Base-by-base conservation (phyloP, 2,888 invertebrate genomes). In the Teleiodes luculella region DNA sequence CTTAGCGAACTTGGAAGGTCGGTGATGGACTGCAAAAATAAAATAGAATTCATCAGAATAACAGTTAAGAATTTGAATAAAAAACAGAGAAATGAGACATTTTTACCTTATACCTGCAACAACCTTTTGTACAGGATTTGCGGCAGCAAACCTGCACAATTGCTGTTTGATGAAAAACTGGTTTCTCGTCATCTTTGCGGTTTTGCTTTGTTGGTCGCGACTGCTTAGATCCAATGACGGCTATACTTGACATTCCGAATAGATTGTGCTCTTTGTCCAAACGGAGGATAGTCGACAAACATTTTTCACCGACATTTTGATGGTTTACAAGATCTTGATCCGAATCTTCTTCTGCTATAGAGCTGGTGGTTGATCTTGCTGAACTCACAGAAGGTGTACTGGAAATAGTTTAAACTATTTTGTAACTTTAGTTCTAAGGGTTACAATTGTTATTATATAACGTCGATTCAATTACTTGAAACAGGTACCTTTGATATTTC, bases 231-330 rank as follows among this genome's bases (percentile, higher is more conserved):
- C 76, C 78, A 57, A 78, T 72, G 41, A 85, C 80, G 35, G 83
- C 72, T 55, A 86, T 80, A 60, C 83, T 82, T 1, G 87, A 86
- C 16, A 89, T 58, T 1, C 88, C 88, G 63, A 89, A 89, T 70
- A 89, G 62, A 54, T 89, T 88, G 59, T 87, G 86, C 59, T 89
- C 88, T 60, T 76, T 80, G 60, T 89, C 88, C 57, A 89, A 57
- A 6, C 78, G 76, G 0, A 89, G 70, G 57, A 89, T 85, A 1
- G 88, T 89, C 1, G 86, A 83, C 47, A 89, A 57, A 49, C 76
- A 80, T 66, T 75, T 84, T 54, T 86, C 83, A 14, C 74, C 72
- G 3, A 71, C 65, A 56, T 65, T 75, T 1, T 63, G 50, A 11
- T 62, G 55, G 53, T 62, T 58, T 6, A 72, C 49, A 10, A 65